Conservation (phyloP, 2,888 invertebrate species). For the Cistogaster globosa region DNA sequence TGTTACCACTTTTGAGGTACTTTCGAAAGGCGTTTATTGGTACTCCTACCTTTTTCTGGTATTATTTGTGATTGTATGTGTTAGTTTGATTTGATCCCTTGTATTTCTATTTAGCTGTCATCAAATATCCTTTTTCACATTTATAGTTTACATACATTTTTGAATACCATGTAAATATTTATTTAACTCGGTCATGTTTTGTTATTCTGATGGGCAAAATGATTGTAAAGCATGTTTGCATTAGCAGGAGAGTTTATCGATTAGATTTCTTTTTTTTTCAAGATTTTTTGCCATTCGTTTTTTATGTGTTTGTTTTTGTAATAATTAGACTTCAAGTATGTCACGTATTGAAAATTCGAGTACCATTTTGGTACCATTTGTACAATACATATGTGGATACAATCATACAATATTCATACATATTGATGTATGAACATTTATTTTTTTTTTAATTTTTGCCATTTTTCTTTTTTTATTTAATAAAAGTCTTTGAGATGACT, state of each 20-base stretch:
- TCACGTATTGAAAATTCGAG: slow-evolving; percentile 56
- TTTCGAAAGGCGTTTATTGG: slow-evolving; percentile 59
- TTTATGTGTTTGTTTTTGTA: slow-evolving; percentile 32
- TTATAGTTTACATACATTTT: slow-evolving; percentile 45
- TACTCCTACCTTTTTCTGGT: slow-evolving; percentile 59
- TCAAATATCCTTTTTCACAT: slow-evolving; percentile 52
- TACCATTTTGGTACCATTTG: slow-evolving; percentile 50
- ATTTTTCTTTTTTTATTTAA: no score
- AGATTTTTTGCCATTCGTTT: slow-evolving; percentile 1
- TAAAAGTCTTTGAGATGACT: no score
- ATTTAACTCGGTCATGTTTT: slow-evolving; percentile 64
- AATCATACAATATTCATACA: no score
- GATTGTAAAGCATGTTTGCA: slow-evolving; percentile 11
- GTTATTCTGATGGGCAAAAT: slow-evolving; percentile 27
- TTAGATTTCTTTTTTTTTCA: slow-evolving; percentile 47
- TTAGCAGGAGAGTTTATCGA: slow-evolving; percentile 47
- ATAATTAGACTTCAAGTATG: slow-evolving; percentile 36
- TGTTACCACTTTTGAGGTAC: slow-evolving; percentile 44
- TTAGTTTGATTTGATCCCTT: slow-evolving; percentile 45
- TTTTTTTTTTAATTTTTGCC: neutral
- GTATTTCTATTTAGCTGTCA: slow-evolving; percentile 35
- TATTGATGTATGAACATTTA: neutral
- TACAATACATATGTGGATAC: no score
- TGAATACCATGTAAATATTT: slow-evolving; percentile 65
- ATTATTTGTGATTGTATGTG: neutral